phyloP scores from a whole-genome alignment of 2,888 invertebrate genomes.

The Hypolimnas misippus region DNA sequence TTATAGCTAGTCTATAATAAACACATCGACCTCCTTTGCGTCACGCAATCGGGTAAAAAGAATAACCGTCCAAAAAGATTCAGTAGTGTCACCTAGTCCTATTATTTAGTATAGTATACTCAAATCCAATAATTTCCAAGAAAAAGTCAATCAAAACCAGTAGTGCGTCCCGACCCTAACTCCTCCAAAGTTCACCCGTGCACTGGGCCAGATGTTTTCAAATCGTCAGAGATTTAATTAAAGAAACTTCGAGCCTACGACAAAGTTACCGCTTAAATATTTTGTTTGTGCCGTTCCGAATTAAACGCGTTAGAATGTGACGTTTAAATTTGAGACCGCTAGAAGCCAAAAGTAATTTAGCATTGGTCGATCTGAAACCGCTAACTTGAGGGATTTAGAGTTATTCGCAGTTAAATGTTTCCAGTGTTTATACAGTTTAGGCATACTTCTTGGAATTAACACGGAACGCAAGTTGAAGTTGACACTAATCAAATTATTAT shows the following conservation, averaged over 20 bases:
- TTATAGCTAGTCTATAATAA: no score
- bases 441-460: neutral
- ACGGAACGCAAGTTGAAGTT: neutral
- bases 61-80: neutral
- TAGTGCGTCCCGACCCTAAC: slow-evolving; percentile 30
- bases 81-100: no score
- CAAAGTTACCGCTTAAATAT: slow-evolving; percentile 46
- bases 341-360: slow-evolving; percentile 41
- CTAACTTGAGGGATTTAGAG: slow-evolving; percentile 30
- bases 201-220: slow-evolving; percentile 47
- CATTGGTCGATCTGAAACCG: slow-evolving; percentile 31
- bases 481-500: neutral
- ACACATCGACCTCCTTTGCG: no score
- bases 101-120: no score
- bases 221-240: slow-evolving; percentile 50
- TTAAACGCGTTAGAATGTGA: slow-evolving; percentile 41
- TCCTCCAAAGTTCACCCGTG: slow-evolving; percentile 37
- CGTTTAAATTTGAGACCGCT: slow-evolving; percentile 43
- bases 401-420: slow-evolving; percentile 16
- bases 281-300: slow-evolving; percentile 43
- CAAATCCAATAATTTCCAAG: no score
- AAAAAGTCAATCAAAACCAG: slow-evolving; percentile 1
- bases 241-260: slow-evolving; percentile 46
- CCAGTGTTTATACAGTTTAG: neutral
- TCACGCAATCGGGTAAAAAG: no score